Evolutionary conservation across 1,140 invertebrate species (phyloP), one percentile per base, ranked within the genome.

Genomic region (Musca domestica): DNA sequence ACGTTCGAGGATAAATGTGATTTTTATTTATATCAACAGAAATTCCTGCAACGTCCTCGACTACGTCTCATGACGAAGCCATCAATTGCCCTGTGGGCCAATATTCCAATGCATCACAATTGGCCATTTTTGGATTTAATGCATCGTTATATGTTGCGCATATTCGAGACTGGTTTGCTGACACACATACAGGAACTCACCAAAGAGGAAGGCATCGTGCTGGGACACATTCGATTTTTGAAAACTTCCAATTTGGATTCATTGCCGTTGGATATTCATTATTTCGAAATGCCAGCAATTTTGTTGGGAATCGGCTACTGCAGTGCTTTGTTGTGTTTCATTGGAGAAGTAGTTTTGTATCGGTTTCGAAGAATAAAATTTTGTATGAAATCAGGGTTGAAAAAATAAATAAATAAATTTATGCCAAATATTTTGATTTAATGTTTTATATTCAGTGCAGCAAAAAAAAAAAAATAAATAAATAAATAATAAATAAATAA

Each of bases 11-110:
- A 54, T 23, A 54, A 54, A 23, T 17, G n/a, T 23, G 20, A 22
- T 2, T 54, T 22, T 23, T 54, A 22, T 54, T 54, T 54, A 15
- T 54, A 54, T 54, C 51, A 54, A 54, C 51, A 54, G 51, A 54
- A 54, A 54, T 54, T 54, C 23, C 12, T 54, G 6, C 51, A 54
- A 23, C 20, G 51, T 23, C 51, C 51, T 4, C 20, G 19, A 3
- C 51, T 54, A 2, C 20, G 51, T 7, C 20, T 23, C 2, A 54
- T 54, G 51, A 6, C 51, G 12, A 54, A 54, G 14, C 51, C 51
- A 5, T 22, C 23, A 12, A 5, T 20, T 23, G 51, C 51, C 10
- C 1, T 54, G 0, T 54, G 51, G 51, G 51, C 51, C 22, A 54
- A 54, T 12, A 54, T 54, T 22, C 51, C 51, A 9, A 54, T 54